Conservation (phyloP, 2,888 invertebrate species). For the Pyrgus malvae region DNA sequence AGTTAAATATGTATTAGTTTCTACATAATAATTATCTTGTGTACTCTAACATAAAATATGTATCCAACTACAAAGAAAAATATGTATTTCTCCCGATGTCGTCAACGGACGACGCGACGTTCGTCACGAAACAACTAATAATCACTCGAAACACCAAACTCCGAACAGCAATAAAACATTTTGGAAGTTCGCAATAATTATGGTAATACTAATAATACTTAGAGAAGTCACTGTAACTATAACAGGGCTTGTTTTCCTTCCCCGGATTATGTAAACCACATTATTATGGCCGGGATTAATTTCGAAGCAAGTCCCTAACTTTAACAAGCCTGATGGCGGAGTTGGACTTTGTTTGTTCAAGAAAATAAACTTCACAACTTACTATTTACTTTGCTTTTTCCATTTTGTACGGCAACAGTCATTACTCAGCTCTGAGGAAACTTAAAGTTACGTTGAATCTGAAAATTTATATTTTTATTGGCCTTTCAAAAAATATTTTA, state of each 20-base stretch:
- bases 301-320: conserved; percentile 38
- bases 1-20: no score
- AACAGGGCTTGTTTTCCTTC: conserved; percentile 4
- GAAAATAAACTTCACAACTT: conserved; percentile 45
- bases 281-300: conserved; percentile 29
- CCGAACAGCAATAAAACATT: no score
- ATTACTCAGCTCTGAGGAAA: not conserved
- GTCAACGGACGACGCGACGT: no score
- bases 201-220: not conserved
- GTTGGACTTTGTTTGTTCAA: conserved; percentile 43
- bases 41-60: no score
- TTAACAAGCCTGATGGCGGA: conserved; percentile 54
- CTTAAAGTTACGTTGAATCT: not conserved
- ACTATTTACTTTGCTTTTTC: conserved; percentile 26
- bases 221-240: not conserved
- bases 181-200: no score
- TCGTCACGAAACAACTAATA: no score
- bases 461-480: not conserved
- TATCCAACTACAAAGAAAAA: no score
- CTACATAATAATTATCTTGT: no score
- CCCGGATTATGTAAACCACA: conserved; percentile 10
- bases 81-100: no score
- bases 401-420: conserved; percentile 14
- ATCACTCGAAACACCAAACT: no score
- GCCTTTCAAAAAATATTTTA: no score